phyloP scores from a whole-genome alignment of 2,797 vertebrate species.

The Adelosebastes latens region DNA sequence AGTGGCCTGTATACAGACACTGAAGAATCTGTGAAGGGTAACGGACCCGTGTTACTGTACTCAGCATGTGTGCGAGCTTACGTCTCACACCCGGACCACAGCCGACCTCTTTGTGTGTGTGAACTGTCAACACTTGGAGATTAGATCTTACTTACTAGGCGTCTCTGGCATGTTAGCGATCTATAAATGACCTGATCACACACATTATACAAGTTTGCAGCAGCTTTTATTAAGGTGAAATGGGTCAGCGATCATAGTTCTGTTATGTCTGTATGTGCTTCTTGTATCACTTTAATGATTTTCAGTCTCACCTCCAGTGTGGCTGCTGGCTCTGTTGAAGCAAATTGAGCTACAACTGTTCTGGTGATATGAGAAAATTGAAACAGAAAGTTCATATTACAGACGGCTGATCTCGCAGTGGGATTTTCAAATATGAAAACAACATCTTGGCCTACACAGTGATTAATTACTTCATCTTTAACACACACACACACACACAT shows the following conservation, averaged over 20 bases:
- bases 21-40: neutral
- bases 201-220: neutral
- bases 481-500: neutral
- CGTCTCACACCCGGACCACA: neutral
- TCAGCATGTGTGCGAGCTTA: neutral
- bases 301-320: neutral
- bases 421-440: slow-evolving; percentile 31
- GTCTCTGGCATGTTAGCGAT: neutral
- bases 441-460: slow-evolving; percentile 18
- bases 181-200: neutral
- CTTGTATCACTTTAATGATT: neutral
- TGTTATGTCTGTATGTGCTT: neutral
- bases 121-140: slow-evolving; percentile 31
- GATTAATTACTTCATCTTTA: slow-evolving; percentile 29
- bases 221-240: neutral
- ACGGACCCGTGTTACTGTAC: neutral
- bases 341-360: slow-evolving; percentile 8
- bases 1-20: neutral
- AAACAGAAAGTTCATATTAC: slow-evolving; percentile 29
- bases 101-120: neutral
- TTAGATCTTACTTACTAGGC: neutral
- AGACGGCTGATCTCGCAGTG: neutral
- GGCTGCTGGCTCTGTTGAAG: slow-evolving; percentile 19
- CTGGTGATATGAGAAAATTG: neutral
- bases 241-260: neutral